These are phyloP conservation scores for Triplophysa bombifrons DNA, from an alignment of 2,797 vertebrate genomes.

Conservation along the genomic window DNA sequence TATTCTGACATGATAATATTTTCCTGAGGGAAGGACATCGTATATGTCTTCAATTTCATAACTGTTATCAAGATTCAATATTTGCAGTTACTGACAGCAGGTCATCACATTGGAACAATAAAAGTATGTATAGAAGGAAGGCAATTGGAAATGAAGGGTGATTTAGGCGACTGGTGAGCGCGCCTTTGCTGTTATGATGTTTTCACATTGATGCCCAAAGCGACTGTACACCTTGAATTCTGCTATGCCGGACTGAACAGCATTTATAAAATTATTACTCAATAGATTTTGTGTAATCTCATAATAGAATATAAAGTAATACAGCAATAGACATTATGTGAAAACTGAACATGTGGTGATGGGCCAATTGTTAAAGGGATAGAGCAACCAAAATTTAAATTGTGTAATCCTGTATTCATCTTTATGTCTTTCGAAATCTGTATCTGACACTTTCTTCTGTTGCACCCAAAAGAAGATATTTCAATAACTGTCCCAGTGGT, in stretches of 20 bases:
- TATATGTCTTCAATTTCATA: slow-evolving; percentile 45
- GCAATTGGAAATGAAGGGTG: slow-evolving; percentile 2
- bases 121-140: neutral
- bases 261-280: neutral
- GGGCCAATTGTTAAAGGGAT: neutral
- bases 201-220: neutral
- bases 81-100: slow-evolving; percentile 19
- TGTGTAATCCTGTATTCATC: no score
- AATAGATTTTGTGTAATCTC: neutral
- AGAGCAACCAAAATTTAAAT: no score
- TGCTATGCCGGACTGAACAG: neutral
- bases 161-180: neutral
- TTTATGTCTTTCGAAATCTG: no score
- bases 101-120: slow-evolving; percentile 30
- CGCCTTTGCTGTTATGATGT: neutral
- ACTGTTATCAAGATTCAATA: slow-evolving; percentile 36
- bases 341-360: neutral
- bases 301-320: neutral
- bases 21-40: slow-evolving; percentile 5
- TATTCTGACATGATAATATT: slow-evolving; percentile 7
- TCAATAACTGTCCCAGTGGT: no score
- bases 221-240: neutral
- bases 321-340: neutral
- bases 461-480: no score
- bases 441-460: no score